Conservation (phyloP, 1,140 invertebrate genomes). For the Drosophila lacertosa region DNA sequence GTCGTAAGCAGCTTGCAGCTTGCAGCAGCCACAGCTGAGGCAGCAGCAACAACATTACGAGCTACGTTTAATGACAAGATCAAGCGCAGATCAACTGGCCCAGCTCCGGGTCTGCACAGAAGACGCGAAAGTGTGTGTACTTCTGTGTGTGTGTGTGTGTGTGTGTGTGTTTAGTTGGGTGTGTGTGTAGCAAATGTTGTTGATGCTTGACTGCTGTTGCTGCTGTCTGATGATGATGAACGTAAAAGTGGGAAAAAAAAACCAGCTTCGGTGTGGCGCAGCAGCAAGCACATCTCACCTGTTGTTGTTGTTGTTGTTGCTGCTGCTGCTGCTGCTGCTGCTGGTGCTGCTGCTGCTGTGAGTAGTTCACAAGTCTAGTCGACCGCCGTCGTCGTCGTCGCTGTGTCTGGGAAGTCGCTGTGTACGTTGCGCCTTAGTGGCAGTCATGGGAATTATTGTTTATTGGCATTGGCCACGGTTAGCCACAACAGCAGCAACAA, state of each 20-base stretch:
- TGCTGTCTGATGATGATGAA: conserved; percentile 64
- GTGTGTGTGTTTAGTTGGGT: conserved; percentile 18
- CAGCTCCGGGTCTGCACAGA: conserved; percentile 30
- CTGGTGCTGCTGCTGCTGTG: conserved; percentile 35
- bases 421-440: conserved; percentile 72
- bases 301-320: conserved; percentile 47
- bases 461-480: conserved; percentile 77
- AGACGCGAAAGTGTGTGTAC: conserved; percentile 6
- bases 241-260: conserved; percentile 66
- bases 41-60: conserved; percentile 60
- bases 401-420: conserved; percentile 75
- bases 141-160: background rate
- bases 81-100: conserved; percentile 65
- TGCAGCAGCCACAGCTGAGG: conserved; percentile 23
- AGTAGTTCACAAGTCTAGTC: conserved; percentile 63
- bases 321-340: conserved; percentile 40
- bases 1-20: conserved; percentile 24
- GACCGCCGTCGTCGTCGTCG: conserved; percentile 59
- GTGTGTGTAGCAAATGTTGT: conserved; percentile 67
- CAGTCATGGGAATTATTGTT: conserved; percentile 83
- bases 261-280: conserved; percentile 72
- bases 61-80: conserved; percentile 79
- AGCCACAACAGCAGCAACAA: conserved; percentile 49
- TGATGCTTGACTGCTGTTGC: conserved; percentile 35
- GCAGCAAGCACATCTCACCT: conserved; percentile 68